phyloP scores from a whole-genome alignment of 2,113 vertebrate genomes.

The Alaudala cheleensis region DNA sequence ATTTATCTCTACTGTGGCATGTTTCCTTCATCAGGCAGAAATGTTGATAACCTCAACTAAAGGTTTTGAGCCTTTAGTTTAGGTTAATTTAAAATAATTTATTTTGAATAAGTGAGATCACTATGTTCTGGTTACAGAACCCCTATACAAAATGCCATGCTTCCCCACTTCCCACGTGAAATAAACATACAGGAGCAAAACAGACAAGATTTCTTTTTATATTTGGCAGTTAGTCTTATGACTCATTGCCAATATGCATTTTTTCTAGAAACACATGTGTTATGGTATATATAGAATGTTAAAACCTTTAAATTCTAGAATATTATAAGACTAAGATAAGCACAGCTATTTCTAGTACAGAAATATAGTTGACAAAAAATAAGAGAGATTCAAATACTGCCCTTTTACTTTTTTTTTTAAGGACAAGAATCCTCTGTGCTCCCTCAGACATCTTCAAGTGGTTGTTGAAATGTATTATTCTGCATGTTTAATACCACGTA shows the following conservation, averaged over 20 bases:
- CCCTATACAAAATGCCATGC: background rate
- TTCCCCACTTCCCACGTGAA: background rate
- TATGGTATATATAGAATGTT: background rate
- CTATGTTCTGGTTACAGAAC: background rate
- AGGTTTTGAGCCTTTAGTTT: background rate
- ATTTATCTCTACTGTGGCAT: background rate
- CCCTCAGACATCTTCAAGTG: constrained; percentile 18
- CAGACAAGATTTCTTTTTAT: background rate
- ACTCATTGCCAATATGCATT: constrained; percentile 7
- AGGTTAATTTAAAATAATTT: background rate
- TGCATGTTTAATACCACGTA: constrained; percentile 1
- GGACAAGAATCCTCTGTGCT: background rate
- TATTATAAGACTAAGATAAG: background rate
- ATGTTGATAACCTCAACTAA: background rate
- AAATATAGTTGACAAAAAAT: background rate
- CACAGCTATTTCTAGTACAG: background rate
- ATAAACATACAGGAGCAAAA: background rate
- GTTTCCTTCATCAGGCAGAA: background rate
- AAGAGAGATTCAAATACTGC: background rate
- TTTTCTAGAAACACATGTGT: background rate
- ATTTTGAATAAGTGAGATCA: background rate
- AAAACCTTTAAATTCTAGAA: background rate
- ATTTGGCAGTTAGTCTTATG: constrained; percentile 32
- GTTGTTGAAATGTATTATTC: constrained; percentile 39
- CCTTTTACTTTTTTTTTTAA: constrained; percentile 5